A percentile compares a stretch with the other conserved stretches of the same genome.
These are phyloP conservation scores for Darevskia nairensis DNA, from an alignment of 2,797 vertebrate species.

Conservation along the genomic window DNA sequence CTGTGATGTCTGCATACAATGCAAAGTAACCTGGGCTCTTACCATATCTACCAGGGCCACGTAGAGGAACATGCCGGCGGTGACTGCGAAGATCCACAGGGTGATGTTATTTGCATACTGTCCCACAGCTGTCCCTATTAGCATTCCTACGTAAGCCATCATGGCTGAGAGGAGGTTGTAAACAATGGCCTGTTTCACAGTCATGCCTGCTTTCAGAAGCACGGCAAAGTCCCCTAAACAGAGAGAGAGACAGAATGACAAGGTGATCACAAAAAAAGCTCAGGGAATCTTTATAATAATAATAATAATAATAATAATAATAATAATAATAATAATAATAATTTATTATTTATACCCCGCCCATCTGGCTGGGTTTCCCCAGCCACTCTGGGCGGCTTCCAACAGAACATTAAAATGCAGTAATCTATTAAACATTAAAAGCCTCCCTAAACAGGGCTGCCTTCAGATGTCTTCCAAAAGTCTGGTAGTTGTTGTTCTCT, in stretches of 20 bases:
- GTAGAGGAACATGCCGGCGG: conserved; percentile 99
- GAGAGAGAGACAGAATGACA: conserved; percentile 7
- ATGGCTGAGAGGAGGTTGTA: conserved; percentile 97
- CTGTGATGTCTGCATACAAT: background rate
- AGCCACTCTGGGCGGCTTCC: no score
- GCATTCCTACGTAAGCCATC: conserved; percentile 97
- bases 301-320: no score
- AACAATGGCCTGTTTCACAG: conserved; percentile 95
- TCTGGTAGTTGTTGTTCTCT: no score
- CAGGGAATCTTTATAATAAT: background rate
- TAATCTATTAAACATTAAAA: no score
- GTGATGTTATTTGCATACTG: conserved; percentile 96
- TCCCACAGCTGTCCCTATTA: conserved; percentile 94
- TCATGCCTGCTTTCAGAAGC: conserved; percentile 97
- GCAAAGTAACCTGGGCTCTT: conserved; percentile 48
- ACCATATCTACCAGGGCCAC: conserved; percentile 99
- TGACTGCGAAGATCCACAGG: conserved; percentile 97
- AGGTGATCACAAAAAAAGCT: background rate
- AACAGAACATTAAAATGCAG: no score
- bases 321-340: no score
- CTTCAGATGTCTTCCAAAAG: no score
- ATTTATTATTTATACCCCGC: no score
- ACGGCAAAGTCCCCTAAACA: conserved; percentile 95
- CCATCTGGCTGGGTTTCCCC: no score
- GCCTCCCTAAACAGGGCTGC: no score